Evolutionary conservation across 2,113 vertebrate genomes (phyloP), one percentile per base, ranked within the genome.

Genomic region (Actenoides hombroni): DNA sequence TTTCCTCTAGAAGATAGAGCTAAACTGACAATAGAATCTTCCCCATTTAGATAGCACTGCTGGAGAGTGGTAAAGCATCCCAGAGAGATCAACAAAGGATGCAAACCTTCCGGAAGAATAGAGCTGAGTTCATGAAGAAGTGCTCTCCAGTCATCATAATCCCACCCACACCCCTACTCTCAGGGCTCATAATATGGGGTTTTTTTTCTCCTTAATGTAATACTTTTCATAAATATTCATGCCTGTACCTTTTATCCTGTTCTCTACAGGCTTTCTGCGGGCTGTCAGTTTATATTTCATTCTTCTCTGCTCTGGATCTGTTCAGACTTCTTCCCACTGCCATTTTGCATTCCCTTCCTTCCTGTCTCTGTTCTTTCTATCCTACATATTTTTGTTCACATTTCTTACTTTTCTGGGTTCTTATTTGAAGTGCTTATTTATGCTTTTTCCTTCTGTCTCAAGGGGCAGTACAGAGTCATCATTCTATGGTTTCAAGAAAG

Each of bases 401-500:
- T 86, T 75, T 20, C 26, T 78, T 10, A 35, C 87, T 75, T 12
- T 71, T 53, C 8, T 6, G 21, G 60, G 11, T 54, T 80, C n/a
- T 40, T 83, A 16, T 68, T 51, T 71, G 35, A 76, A 59, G 31
- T 37, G 28, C 42, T 59, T 92, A 26, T 54, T 54, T 82, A 39
- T 17, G 5, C 9, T 51, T 39, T 71, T 73, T 33, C 25, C 5
- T 64, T 12, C 31, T 83, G 21, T 86, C 42, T 83, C 16, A 51
- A 54, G 16, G 23, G 11, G 8, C 20, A 65, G 15, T 80, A 15
- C 17, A 40, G 37, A 29, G 31, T 60, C 17, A 56, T 83, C 5
- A 28, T 80, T 28, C 16, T 76, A 0, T 0, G 1, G 4, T 37
- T 51, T 37, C 28, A 78, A 29, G 31, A 49, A 40, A 57, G 24